Evolutionary conservation across 1,140 invertebrate species (phyloP).

Genomic region (Anoplophora glabripennis): DNA sequence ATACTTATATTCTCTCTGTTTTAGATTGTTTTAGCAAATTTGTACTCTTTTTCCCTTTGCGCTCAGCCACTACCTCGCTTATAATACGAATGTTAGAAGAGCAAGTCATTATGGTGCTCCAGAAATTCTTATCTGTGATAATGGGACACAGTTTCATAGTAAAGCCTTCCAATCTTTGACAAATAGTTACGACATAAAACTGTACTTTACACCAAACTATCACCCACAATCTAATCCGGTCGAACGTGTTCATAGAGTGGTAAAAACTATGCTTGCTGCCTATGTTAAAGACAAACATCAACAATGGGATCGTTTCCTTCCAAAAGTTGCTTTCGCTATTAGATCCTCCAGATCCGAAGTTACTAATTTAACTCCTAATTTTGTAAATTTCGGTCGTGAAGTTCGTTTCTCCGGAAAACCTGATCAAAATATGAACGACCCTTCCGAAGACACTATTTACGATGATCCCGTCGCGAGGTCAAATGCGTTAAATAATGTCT

Average conservation of each 20-base stretch:
- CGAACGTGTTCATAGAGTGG: conserved; percentile 31
- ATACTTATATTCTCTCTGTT: conserved; percentile 13
- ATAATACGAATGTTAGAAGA: conserved; percentile 12
- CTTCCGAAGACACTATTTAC: no score
- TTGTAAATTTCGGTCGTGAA: no score
- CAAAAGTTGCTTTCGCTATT: no score
- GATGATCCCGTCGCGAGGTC: no score
- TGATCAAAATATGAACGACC: no score
- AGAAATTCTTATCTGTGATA: conserved; percentile 11
- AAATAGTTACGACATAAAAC: conserved; percentile 7
- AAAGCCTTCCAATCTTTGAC: background rate
- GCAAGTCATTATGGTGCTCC: conserved; percentile 28
- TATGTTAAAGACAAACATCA: no score
- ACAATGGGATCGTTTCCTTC: no score
- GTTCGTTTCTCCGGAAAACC: no score
- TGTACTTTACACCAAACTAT: conserved; percentile 10
- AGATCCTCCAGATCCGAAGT: no score
- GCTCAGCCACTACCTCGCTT: conserved; percentile 4
- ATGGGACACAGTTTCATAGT: conserved; percentile 5
- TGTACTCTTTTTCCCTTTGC: conserved; percentile 12
- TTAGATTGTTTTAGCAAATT: conserved; percentile 21
- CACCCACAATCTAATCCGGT: conserved; percentile 24
- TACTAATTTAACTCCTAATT: no score
- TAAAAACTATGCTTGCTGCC: conserved; percentile 30
- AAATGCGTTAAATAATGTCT: no score